Base-by-base conservation (phyloP, 2,888 invertebrate species). In the Brachyptera risi region DNA sequence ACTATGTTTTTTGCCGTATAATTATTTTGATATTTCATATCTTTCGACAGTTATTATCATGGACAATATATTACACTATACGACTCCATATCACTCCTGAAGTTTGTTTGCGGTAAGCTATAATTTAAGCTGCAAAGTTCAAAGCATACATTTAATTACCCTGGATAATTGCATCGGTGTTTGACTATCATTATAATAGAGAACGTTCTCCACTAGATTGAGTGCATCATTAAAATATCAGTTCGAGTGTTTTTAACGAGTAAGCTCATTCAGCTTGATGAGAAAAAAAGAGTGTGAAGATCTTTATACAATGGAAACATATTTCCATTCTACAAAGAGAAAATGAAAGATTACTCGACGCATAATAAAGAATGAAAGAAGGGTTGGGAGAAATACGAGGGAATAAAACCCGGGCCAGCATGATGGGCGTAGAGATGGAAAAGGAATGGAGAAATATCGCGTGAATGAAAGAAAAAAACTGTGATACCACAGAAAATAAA, bases 401-500 rank as follows among this genome's bases (percentile, higher is more conserved):
- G 54, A 54, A 35, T 54, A 54, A 54, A 37, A 17, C 23, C 21
- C 21, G 17, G 51, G 35, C 27, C 31, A 51, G 31, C 51, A 49
- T 26, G 21, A 24, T 23, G 49, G 21, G 49, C 24, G 51, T 24
- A 15, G 4, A 31, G 51, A 51, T 19, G 21, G 35, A 54, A 23
- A 54, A 54, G 37, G 54, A 54, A 54, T 54, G 35, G 35, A 54
- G 54, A 54, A 54, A 54, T 54, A 54, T 54, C 35, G 35, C 35
- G 5, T 54, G 37, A 54, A n/a, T n/a, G n/a, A n/a, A n/a, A n/a
- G n/a, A 37, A 47, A 19, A 37, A 54, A 54, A 54, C 19, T 37
- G 54, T 37, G 54, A 54, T n/a, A n/a, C n/a, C n/a, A 54, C 37
- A 37, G 54, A 37, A 54, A 54, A 54, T 54, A 54, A 54, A 54